Base-by-base conservation (phyloP, 1,140 invertebrate species). In the Coelopa frigida region DNA sequence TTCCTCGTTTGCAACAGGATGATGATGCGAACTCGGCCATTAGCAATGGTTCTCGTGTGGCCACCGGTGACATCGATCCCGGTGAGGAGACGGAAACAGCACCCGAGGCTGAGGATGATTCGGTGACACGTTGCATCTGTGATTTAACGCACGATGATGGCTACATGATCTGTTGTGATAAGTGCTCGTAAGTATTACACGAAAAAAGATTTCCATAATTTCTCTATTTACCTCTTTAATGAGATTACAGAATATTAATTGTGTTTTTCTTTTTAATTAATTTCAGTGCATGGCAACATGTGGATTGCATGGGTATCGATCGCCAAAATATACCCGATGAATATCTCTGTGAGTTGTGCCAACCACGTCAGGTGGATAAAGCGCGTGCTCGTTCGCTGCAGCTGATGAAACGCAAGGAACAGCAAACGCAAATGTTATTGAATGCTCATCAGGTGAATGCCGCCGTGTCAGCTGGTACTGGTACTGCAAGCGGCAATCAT, bases 111-210 rank as follows among this genome's bases (percentile, higher is more conserved):
- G 85, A 90, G 56, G 89, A 89, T 29, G 89, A 93, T 57, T 87
- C 86, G 46, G 78, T 90, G 36, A 96, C 93, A 0, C 75, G 92
- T 36, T 96, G 93, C 70, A 90, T 96, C 55, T 96, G 92, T 75
- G 89, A 93, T 56, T 92, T 91, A 58, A 82, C 89, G 26, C 93
- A 96, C 68, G 94, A 97, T 68, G 94, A 97, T 73, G 94, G 93
- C 5, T 97, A 95, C 62, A 97, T 97, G 94, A 95, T 97, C 44
- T 94, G 91, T 71, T 97, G 94, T 73, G 93, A 97, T 83, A 78
- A 82, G 72, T 89, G 77, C 59, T 70, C 56, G 67, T 70, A 56
- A 62, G 64, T 68, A 54, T 35, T 3, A 22, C 2, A 47, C 14
- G 41, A 27, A 18, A 17, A 17, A 38, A 11, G 17, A 7, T 17